These are phyloP conservation scores for Neopelma chrysocephalum DNA, from an alignment of 2,797 vertebrate species.

Conservation along the genomic window DNA sequence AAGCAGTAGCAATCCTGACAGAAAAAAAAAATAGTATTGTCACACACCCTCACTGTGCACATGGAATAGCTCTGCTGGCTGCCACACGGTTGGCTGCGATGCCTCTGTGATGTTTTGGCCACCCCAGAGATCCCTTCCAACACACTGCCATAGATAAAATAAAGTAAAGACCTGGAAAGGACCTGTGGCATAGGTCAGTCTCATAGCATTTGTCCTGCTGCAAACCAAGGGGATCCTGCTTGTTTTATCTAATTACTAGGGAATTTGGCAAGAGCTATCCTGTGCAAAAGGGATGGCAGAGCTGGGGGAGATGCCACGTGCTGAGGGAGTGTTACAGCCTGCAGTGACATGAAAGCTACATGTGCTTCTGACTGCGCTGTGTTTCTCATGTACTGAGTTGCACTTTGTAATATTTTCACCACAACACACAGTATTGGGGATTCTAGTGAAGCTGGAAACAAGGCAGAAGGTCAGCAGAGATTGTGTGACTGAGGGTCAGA, in stretches of 20 bases:
- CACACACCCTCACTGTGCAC: neutral
- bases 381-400: neutral
- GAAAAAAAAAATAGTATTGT: neutral
- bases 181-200: neutral
- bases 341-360: accelerated
- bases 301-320: neutral
- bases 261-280: neutral
- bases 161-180: neutral
- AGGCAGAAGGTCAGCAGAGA: neutral
- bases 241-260: neutral
- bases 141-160: neutral
- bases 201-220: neutral
- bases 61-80: neutral
- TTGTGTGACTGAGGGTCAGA: neutral
- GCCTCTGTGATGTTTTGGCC: neutral
- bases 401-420: neutral
- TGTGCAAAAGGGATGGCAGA: neutral
- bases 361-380: neutral
- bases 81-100: neutral
- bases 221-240: neutral
- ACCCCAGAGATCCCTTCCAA: neutral
- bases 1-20: neutral
- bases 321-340: neutral
- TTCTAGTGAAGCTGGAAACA: neutral
- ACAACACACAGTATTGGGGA: neutral